Evolutionary conservation across 2,797 vertebrate species (phyloP).

Genomic region (Poeciliopsis turneri): DNA sequence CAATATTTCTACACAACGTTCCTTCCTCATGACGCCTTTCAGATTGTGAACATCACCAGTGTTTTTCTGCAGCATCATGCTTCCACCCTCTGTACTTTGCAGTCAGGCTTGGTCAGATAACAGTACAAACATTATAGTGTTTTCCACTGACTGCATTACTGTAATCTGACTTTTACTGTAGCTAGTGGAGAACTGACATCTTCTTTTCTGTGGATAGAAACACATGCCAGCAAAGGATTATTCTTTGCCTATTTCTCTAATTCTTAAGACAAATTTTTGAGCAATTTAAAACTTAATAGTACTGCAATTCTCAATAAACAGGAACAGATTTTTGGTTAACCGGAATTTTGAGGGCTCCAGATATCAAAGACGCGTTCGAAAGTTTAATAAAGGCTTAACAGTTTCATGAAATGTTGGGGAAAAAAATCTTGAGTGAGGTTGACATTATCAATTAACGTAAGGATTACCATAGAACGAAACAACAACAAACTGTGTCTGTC

Average conservation of each 20-base stretch:
- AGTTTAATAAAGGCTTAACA: not conserved
- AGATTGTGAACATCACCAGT: not conserved
- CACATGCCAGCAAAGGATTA: not conserved
- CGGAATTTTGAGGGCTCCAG: not conserved
- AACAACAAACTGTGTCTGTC: slow-evolving; percentile 5
- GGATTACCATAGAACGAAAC: not conserved
- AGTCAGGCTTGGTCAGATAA: not conserved
- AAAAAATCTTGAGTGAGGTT: not conserved
- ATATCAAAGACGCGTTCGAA: not conserved
- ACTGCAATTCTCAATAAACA: not conserved
- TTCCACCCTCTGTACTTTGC: not conserved
- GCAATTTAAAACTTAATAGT: not conserved
- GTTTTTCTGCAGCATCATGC: not conserved
- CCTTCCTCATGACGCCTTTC: not conserved
- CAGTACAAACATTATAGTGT: not conserved
- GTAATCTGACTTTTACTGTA: not conserved
- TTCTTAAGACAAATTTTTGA: not conserved
- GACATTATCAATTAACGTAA: not conserved
- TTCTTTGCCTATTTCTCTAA: too few species aligned
- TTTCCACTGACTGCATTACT: not conserved
- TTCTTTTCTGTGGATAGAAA: not conserved
- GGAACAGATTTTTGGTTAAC: not conserved
- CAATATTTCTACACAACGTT: not conserved
- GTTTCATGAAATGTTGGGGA: not conserved
- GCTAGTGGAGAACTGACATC: not conserved